phyloP scores from a whole-genome alignment of 2,797 vertebrate species.

The Hafferia zeledoni region DNA sequence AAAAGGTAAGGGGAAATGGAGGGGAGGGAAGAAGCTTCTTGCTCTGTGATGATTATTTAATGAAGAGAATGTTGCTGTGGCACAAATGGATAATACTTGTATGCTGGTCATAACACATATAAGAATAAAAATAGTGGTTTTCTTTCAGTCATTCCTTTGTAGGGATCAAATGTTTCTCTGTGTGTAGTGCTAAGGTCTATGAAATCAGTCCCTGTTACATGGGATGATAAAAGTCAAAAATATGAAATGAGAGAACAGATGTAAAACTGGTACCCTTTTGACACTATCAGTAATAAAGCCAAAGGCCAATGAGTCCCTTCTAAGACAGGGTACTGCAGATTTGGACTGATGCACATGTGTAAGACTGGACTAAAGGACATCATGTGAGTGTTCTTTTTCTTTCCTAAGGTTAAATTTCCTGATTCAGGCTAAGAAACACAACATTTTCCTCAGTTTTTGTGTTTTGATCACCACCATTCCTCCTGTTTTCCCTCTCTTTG shows the following conservation, averaged over 20 bases:
- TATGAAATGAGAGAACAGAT: background rate
- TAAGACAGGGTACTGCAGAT: background rate
- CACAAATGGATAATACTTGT: background rate
- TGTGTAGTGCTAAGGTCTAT: background rate
- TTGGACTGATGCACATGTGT: too few species aligned
- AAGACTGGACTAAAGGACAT: background rate
- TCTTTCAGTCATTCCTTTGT: background rate
- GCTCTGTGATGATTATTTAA: background rate
- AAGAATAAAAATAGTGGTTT: fast-evolving
- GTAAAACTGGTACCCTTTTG: background rate
- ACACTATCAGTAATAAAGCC: background rate
- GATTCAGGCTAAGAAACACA: constrained; percentile 78
- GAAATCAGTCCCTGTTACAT: background rate
- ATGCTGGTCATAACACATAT: background rate
- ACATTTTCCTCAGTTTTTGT: constrained; percentile 79
- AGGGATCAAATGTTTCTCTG: background rate
- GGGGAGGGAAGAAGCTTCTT: background rate
- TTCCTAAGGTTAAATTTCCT: constrained; percentile 79
- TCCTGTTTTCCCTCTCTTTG: constrained; percentile 78
- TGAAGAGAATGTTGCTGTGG: background rate
- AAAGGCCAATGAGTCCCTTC: background rate
- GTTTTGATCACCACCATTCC: constrained; percentile 79
- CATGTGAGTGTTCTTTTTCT: background rate
- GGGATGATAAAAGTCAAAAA: background rate
- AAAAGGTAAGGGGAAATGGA: background rate